Percentiles rank a stretch among this genome's conserved stretches.
phyloP scores from a whole-genome alignment of 2,797 vertebrate genomes.

The Coreius guichenoti region DNA sequence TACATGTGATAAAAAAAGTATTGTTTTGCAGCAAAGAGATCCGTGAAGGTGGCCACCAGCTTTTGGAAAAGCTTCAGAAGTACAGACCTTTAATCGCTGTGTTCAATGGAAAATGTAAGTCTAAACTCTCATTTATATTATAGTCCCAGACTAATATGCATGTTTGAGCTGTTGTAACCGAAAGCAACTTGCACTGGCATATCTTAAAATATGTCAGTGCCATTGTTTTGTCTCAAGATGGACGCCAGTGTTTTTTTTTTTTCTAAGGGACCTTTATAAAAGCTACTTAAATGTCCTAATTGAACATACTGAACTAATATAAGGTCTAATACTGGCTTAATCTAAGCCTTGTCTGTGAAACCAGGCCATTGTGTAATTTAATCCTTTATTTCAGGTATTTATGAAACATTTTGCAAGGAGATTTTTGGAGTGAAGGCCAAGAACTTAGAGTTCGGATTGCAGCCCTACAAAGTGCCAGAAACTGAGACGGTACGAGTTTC shows the following conservation, averaged over 20 bases:
- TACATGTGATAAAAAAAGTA: background rate
- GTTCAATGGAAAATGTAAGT: conserved; percentile 91
- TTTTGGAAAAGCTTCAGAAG: conserved; percentile 94
- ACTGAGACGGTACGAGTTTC: conserved; percentile 87
- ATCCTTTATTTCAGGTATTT: conserved; percentile 84
- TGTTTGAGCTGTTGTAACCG: background rate
- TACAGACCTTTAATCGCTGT: conserved; percentile 94
- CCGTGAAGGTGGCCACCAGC: conserved; percentile 94
- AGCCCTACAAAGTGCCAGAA: conserved; percentile 95
- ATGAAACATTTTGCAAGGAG: conserved; percentile 99
- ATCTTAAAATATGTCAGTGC: too few species aligned
- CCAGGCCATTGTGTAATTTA: background rate
- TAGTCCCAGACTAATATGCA: background rate
- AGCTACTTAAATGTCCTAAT: background rate
- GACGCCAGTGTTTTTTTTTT: background rate
- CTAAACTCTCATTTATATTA: background rate
- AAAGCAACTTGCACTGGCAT: background rate
- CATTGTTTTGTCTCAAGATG: background rate
- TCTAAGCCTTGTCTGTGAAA: background rate
- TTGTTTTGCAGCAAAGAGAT: conserved; percentile 90
- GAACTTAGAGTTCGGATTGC: conserved; percentile 95
- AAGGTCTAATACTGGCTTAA: background rate
- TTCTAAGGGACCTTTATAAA: too few species aligned
- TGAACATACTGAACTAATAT: too few species aligned
- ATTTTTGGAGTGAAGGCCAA: conserved; percentile 96